phyloP scores from a whole-genome alignment of 2,888 invertebrate genomes.

The Smittia sp. region DNA sequence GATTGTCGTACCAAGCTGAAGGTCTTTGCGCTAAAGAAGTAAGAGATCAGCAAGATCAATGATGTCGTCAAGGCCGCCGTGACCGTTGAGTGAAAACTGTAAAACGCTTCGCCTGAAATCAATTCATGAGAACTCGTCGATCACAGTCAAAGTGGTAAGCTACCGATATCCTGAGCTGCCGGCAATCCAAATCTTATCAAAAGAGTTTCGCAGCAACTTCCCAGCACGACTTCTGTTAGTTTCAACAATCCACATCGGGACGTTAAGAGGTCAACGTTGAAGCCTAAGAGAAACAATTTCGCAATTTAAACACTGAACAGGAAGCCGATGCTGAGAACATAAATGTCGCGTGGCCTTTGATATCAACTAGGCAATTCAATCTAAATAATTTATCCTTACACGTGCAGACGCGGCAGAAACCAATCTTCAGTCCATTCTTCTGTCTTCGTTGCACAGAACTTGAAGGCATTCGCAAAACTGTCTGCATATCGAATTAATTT shows the following conservation, averaged over 20 bases:
- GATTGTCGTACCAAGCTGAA: slow-evolving; percentile 74
- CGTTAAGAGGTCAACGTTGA: slow-evolving; percentile 74
- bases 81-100: slow-evolving; percentile 75
- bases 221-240: slow-evolving; percentile 70
- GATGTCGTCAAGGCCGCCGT: slow-evolving; percentile 79
- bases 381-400: slow-evolving; percentile 54
- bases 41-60: slow-evolving; percentile 69
- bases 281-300: slow-evolving; percentile 44
- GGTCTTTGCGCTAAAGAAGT: slow-evolving; percentile 74
- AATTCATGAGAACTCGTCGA: background rate
- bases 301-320: background rate
- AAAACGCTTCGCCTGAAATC: slow-evolving; percentile 61
- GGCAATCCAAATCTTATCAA: slow-evolving; percentile 74
- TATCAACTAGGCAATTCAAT: too few relatives aligned
- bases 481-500: background rate
- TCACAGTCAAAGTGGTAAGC: background rate
- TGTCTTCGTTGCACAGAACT: background rate
- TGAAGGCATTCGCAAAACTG: slow-evolving; percentile 18
- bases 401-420: slow-evolving; percentile 73
- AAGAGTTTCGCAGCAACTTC: slow-evolving; percentile 78
- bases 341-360: too few relatives aligned
- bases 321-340: too few relatives aligned
- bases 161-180: slow-evolving; percentile 62
- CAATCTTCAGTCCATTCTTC: slow-evolving; percentile 62
- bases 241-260: slow-evolving; percentile 72